Evolutionary conservation across 1,140 invertebrate species (phyloP).

Genomic region (Sarcophaga peregrina): DNA sequence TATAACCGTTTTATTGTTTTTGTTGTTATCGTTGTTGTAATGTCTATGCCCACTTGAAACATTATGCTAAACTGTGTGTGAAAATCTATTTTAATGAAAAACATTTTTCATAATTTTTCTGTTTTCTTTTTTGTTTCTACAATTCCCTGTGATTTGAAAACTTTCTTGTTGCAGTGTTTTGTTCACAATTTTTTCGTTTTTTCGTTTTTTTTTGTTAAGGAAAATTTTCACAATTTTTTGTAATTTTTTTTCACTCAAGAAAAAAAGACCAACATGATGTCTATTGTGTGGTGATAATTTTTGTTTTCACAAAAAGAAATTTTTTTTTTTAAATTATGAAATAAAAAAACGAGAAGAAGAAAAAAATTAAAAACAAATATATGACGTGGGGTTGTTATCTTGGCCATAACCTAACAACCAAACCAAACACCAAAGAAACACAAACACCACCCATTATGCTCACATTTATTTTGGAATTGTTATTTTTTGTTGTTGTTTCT

Average conservation of each 20-base stretch:
- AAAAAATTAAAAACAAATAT: too few species aligned
- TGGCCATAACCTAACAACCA: constrained; percentile 17
- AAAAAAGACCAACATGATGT: too few species aligned
- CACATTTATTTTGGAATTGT: not conserved
- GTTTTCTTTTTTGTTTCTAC: not conserved
- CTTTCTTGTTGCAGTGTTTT: constrained; percentile 1
- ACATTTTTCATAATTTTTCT: constrained; percentile 10
- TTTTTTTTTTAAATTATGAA: constrained; percentile 1
- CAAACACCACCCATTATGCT: not conserved
- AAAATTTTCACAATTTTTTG: not conserved
- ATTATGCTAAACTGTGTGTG: constrained; percentile 24
- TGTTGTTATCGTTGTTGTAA: not conserved
- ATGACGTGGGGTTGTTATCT: not conserved
- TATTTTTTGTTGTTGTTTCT: not conserved
- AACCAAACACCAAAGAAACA: not conserved
- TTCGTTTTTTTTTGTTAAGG: not conserved
- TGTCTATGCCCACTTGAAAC: not conserved
- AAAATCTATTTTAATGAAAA: constrained; percentile 26
- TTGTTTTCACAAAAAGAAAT: not conserved
- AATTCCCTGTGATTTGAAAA: not conserved
- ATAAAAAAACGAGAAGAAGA: not conserved
- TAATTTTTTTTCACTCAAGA: too few species aligned
- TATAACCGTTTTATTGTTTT: not conserved
- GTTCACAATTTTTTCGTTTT: not conserved
- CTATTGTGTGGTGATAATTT: not conserved